Evolutionary conservation across 2,113 vertebrate species (phyloP).

Genomic region (Ailurus styani): DNA sequence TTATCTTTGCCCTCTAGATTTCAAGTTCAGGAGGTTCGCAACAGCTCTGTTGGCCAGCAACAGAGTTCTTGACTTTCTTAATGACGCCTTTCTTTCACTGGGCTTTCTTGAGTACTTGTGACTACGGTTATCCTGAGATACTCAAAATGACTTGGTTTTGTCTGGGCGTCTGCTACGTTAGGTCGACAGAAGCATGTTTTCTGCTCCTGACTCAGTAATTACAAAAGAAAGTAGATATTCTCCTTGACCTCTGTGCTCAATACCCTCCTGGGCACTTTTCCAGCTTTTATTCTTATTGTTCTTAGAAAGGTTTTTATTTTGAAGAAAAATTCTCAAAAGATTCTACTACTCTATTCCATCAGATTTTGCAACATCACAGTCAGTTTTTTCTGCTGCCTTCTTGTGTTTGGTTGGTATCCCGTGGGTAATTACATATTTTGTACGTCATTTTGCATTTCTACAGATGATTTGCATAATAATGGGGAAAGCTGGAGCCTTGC

Average conservation of each 20-base stretch:
- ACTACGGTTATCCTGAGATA: background rate
- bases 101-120: background rate
- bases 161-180: background rate
- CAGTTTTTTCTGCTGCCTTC: background rate
- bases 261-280: background rate
- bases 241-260: background rate
- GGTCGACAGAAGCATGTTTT: background rate
- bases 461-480: background rate
- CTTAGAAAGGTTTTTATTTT: conserved; percentile 16
- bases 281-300: background rate
- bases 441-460: background rate
- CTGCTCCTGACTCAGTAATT: background rate
- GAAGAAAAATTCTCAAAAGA: background rate
- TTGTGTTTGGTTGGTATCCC: background rate
- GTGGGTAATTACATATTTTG: background rate
- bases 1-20: background rate
- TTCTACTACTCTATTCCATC: background rate
- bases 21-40: background rate
- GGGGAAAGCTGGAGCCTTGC: background rate
- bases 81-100: background rate
- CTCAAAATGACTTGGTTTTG: background rate
- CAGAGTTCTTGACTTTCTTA: background rate
- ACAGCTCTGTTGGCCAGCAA: background rate
- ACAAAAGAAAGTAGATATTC: background rate
- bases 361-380: background rate